Conservation (phyloP, 2,888 invertebrate species). For the Synergus itoensis region DNA sequence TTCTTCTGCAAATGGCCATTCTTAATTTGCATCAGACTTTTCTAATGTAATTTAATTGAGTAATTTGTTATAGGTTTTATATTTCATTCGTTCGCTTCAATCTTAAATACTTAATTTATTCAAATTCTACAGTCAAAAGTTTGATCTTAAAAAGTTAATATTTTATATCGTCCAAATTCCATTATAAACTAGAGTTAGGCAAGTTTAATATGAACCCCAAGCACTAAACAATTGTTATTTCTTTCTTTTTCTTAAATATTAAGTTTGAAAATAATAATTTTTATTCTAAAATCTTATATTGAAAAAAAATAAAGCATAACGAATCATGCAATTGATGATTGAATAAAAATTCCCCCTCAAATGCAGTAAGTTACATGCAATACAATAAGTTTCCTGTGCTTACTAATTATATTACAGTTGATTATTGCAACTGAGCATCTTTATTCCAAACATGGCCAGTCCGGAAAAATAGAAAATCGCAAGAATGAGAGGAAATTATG, state of each 20-base stretch:
- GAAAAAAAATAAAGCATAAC: not conserved
- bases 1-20: not conserved
- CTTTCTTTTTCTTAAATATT: not conserved
- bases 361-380: constrained; percentile 2
- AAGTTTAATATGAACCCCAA: not conserved
- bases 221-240: not conserved
- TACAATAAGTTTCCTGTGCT: constrained; percentile 15
- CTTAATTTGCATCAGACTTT: not conserved
- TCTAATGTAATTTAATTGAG: not conserved
- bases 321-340: not conserved
- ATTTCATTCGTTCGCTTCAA: not conserved
- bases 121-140: not conserved
- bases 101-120: not conserved
- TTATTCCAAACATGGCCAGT: constrained; percentile 8
- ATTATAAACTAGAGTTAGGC: constrained; percentile 14
- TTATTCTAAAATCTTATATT: not conserved
- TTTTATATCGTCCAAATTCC: constrained; percentile 7
- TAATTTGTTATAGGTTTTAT: not conserved
- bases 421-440: constrained; percentile 7
- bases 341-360: not conserved
- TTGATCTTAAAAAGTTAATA: not conserved
- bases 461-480: constrained; percentile 34
- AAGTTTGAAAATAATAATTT: not conserved
- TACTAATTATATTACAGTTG: constrained; percentile 24
- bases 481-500: not conserved